These are phyloP conservation scores for Benitochromis conjunctus DNA, from an alignment of 2,113 vertebrate species.

Conservation along the genomic window DNA sequence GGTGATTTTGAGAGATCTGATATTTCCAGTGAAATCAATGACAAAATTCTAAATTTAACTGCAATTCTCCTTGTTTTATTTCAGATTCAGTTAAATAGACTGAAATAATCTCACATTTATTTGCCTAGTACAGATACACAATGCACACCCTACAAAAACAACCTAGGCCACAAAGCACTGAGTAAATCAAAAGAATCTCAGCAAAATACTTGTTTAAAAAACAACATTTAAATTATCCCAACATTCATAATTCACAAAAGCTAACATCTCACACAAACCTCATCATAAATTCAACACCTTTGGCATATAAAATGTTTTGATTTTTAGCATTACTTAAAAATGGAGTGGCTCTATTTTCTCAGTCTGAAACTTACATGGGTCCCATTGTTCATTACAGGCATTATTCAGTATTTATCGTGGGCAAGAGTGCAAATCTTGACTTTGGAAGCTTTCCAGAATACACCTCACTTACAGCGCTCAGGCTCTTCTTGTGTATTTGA, in stretches of 20 bases:
- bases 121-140: constrained; percentile 64
- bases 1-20: not conserved
- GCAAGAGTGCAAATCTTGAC: not conserved
- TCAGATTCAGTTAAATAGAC: not conserved
- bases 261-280: not conserved
- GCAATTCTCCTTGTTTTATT: not conserved
- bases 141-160: constrained; percentile 52
- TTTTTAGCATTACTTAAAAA: not conserved
- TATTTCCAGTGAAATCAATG: not conserved
- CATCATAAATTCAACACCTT: not conserved
- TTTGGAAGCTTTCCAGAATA: constrained; percentile 23
- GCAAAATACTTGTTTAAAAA: not conserved
- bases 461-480: not conserved
- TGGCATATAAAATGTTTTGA: not conserved
- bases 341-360: not conserved
- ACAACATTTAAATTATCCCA: not conserved
- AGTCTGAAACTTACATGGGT: not conserved
- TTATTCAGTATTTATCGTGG: not conserved
- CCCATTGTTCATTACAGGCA: not conserved
- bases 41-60: not conserved
- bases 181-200: constrained; percentile 1
- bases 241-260: constrained; percentile 4
- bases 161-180: constrained; percentile 27
- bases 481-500: constrained; percentile 19
- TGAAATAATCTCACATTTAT: constrained; percentile 67